Conservation (phyloP, 2,797 vertebrate species). For the Sebastes trivittatus region DNA sequence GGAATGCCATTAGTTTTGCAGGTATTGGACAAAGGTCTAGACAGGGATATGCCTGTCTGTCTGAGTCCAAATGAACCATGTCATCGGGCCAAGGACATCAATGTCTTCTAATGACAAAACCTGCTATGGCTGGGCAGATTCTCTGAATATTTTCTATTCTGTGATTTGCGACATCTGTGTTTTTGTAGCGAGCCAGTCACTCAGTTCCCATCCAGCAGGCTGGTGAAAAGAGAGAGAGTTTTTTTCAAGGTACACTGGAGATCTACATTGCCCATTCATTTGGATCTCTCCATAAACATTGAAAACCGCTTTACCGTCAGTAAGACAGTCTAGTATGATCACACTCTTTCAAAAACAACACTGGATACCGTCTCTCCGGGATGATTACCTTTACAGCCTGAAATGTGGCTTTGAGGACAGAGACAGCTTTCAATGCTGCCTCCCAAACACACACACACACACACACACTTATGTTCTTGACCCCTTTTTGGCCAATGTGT, state of each 20-base stretch:
- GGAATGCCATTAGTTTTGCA: not conserved
- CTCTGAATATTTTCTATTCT: conserved; percentile 61
- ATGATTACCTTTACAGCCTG: conserved; percentile 66
- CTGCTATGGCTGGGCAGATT: conserved; percentile 57
- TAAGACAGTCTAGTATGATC: conserved; percentile 37
- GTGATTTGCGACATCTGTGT: conserved; percentile 70
- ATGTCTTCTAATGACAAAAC: conserved; percentile 65
- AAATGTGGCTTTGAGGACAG: conserved; percentile 56
- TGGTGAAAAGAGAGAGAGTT: conserved; percentile 17
- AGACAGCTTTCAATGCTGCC: conserved; percentile 29
- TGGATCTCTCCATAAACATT: conserved; percentile 66
- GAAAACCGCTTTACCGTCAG: conserved; percentile 63
- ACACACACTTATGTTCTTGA: not conserved
- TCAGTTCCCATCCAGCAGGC: conserved; percentile 34
- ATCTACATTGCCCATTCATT: conserved; percentile 55
- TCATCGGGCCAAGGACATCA: conserved; percentile 58
- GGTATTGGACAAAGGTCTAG: conserved; percentile 40
- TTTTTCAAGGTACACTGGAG: conserved; percentile 45
- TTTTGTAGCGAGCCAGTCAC: conserved; percentile 53
- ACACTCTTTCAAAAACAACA: conserved; percentile 58
- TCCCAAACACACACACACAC: not conserved
- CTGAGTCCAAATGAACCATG: conserved; percentile 35
- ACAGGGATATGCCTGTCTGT: conserved; percentile 65
- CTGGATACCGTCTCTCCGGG: conserved; percentile 43
- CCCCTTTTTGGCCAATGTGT: not conserved